A percentile compares a stretch with the other conserved stretches of the same genome.
These are phyloP conservation scores for Hoplodrina blanda DNA, from an alignment of 2,888 invertebrate genomes.

Conservation along the genomic window DNA sequence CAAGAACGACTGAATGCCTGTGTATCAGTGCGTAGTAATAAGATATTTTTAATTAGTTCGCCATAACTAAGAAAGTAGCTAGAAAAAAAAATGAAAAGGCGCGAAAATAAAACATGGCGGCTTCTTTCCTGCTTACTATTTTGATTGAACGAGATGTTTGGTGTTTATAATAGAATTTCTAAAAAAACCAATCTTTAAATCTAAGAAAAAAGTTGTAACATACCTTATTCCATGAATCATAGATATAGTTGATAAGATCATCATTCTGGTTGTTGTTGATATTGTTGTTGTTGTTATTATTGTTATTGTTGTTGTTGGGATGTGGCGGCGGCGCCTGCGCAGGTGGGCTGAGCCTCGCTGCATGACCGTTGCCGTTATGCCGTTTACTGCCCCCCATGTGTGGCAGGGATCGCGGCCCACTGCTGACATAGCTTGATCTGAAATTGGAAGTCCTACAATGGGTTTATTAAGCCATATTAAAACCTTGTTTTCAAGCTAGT, in stretches of 20 bases:
- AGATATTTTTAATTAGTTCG: too few relatives aligned
- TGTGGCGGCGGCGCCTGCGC: slow-evolving; percentile 73
- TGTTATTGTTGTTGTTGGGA: slow-evolving; percentile 36
- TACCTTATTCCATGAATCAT: slow-evolving; percentile 94
- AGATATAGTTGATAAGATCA: slow-evolving; percentile 95
- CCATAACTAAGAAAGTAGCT: background rate
- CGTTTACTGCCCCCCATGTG: slow-evolving; percentile 83
- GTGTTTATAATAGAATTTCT: too few relatives aligned
- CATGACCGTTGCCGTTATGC: slow-evolving; percentile 76
- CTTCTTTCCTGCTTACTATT: too few relatives aligned
- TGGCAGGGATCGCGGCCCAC: slow-evolving; percentile 84
- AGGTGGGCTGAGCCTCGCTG: slow-evolving; percentile 84
- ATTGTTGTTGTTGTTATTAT: slow-evolving; percentile 78
- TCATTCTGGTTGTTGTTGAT: slow-evolving; percentile 91
- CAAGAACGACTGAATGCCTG: background rate
- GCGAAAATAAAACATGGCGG: background rate
- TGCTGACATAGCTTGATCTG: slow-evolving; percentile 86
- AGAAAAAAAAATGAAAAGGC: background rate
- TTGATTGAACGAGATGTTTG: too few relatives aligned
- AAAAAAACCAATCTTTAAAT: too few relatives aligned
- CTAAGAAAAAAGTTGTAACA: slow-evolving; percentile 23
- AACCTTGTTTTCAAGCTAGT: background rate
- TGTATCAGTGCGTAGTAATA: background rate
- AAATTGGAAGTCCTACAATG: slow-evolving; percentile 57
- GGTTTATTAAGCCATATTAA: slow-evolving; percentile 46